A percentile compares a stretch with the other conserved stretches of the same genome.
Conservation (phyloP, 2,888 invertebrate species). For the Melanostoma scalare region DNA sequence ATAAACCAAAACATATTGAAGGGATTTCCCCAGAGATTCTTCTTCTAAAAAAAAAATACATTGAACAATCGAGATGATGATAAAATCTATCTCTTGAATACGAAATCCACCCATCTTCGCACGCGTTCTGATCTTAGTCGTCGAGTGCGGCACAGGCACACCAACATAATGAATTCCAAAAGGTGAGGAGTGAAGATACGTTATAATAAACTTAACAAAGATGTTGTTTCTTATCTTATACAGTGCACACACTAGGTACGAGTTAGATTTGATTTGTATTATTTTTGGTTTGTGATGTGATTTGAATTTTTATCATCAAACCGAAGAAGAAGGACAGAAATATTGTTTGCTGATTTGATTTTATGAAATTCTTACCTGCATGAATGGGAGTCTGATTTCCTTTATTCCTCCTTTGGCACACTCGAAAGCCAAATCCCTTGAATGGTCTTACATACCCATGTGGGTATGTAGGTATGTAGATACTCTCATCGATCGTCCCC, state of each 20-base stretch:
- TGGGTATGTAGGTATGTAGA: not conserved
- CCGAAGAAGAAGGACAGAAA: too few relatives aligned
- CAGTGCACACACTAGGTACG: constrained; percentile 6
- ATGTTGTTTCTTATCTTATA: constrained; percentile 29
- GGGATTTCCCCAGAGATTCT: constrained; percentile 58
- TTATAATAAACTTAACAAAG: constrained; percentile 54
- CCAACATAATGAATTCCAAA: not conserved
- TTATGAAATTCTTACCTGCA: too few relatives aligned
- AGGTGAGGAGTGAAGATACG: constrained; percentile 39
- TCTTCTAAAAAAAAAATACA: constrained; percentile 27
- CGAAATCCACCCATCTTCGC: constrained; percentile 57
- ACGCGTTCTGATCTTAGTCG: constrained; percentile 6
- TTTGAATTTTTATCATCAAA: too few relatives aligned
- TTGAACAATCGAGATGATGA: constrained; percentile 50
- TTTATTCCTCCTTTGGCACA: too few relatives aligned
- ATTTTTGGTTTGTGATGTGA: constrained; percentile 20
- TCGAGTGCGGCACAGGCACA: too few relatives aligned
- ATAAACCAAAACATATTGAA: constrained; percentile 15
- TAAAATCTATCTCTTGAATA: constrained; percentile 53
- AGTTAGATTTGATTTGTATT: constrained; percentile 40
- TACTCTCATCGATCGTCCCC: constrained; percentile 1
- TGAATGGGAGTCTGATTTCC: too few relatives aligned
- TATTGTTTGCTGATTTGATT: too few relatives aligned
- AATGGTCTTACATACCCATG: too few relatives aligned
- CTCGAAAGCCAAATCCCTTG: too few relatives aligned